Evolutionary conservation across 2,797 vertebrate species (phyloP), one percentile per base, ranked within the genome.

Genomic region (Chiroxiphia lanceolata): DNA sequence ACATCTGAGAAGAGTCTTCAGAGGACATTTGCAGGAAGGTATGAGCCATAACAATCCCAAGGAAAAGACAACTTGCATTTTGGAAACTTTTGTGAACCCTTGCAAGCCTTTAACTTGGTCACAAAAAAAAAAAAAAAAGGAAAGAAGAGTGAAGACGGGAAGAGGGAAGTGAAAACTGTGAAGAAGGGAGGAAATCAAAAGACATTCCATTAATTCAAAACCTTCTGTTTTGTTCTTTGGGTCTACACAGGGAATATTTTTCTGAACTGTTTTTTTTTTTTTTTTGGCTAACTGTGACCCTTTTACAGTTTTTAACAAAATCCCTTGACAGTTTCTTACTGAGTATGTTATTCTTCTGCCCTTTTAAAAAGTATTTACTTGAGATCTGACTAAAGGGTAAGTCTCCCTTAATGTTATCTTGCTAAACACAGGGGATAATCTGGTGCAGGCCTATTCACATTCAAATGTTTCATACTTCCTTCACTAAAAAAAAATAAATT

Each of bases 31-130:
- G 42, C 65, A 19, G 34, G 56, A 83, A 75, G 42, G 69, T 68
- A 47, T 34, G 61, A 93, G 68, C 89, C 84, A 65, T 44, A 96
- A 93, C 53, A 89, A 77, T 89, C 87, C 80, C 44, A 74, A 83
- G 31, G 56, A 90, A 96, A 95, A 92, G 91, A 93, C 57, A 96
- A 21, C 11, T 79, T 93, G 54, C 76, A 76, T 96, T 94, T 80
- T 95, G 94, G 79, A 74, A 95, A 94, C 72, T 93, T 95, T 44
- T 87, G 48, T 75, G 70, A 87, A 65, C 26, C 88, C 94, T 93
- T 86, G 69, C 27, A 86, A 95, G 70, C 44, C 27, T 95, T 94
- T 87, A 93, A 56, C 27, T 63, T 68, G 88, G 34, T 83, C 53
- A 82, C 89, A 71, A 70, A 70, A 63, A 8, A 21, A 59, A 27